These are phyloP conservation scores for Aphidius colemani DNA, from an alignment of 2,888 invertebrate genomes.

Conservation along the genomic window DNA sequence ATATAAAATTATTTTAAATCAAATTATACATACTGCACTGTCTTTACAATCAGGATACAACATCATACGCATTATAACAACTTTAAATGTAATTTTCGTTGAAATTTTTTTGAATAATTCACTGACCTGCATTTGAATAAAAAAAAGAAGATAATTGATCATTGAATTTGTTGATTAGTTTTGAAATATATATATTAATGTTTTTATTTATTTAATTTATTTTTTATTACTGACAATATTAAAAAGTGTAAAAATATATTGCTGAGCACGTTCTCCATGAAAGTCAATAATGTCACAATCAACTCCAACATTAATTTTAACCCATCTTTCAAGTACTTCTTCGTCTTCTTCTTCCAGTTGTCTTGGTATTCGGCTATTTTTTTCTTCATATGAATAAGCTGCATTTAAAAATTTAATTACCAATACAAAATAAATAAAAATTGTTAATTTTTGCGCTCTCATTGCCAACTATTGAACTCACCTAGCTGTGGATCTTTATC, in stretches of 20 bases:
- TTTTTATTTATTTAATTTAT: not conserved
- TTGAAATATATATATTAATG: no score
- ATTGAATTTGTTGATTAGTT: no score
- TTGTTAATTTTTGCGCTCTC: no score
- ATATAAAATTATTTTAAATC: not conserved
- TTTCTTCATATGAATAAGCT: no score
- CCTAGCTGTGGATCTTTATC: not conserved
- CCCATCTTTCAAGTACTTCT: conserved; percentile 1
- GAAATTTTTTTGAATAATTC: conserved; percentile 21
- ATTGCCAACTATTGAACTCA: not conserved
- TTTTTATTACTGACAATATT: conserved; percentile 15
- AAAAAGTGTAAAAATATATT: conserved; percentile 20
- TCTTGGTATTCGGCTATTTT: no score
- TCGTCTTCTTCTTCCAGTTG: no score
- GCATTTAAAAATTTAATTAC: no score
- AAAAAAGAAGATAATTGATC: not conserved
- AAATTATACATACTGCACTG: conserved; percentile 22
- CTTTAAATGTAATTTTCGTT: not conserved
- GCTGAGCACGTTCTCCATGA: conserved; percentile 15
- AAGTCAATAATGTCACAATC: conserved; percentile 22
- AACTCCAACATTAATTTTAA: conserved; percentile 19
- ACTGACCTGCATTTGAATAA: conserved; percentile 13
- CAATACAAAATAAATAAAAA: no score
- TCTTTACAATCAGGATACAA: conserved; percentile 8
- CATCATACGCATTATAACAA: conserved; percentile 16